phyloP scores from a whole-genome alignment of 2,888 invertebrate species.

The Drosophila cognata region DNA sequence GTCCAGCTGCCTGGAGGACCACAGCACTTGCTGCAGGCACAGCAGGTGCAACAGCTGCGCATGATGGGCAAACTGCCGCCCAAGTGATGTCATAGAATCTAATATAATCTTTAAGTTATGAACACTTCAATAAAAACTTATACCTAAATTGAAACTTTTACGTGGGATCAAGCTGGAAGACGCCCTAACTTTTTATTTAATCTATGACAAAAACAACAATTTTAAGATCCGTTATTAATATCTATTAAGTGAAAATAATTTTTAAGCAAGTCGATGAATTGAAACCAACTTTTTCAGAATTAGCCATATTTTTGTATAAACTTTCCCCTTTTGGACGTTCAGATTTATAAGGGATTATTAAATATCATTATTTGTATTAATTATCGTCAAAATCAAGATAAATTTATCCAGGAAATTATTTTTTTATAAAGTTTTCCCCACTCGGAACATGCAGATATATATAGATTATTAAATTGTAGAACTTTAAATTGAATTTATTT shows the following conservation, averaged over 20 bases:
- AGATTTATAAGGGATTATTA: not conserved
- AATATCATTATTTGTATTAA: not conserved
- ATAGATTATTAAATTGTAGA: not conserved
- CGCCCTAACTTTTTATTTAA: not conserved
- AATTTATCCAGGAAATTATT: not conserved
- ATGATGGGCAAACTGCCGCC: conserved; percentile 78
- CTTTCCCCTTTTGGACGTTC: not conserved
- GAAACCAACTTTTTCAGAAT: not conserved
- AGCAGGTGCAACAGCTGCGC: conserved; percentile 87
- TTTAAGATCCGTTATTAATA: not conserved
- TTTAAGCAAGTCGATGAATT: not conserved
- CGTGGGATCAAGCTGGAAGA: not conserved
- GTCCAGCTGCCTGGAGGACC: conserved; percentile 82
- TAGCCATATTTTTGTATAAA: not conserved
- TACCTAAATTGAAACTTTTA: not conserved
- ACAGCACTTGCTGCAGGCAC: conserved; percentile 85
- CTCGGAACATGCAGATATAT: not conserved
- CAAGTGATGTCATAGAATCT: conserved; percentile 47
- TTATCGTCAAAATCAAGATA: not conserved
- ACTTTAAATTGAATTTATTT: not conserved
- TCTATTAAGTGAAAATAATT: not conserved
- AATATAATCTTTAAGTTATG: conserved; percentile 13
- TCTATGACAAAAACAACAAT: not conserved
- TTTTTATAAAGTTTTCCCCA: not conserved
- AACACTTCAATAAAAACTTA: conserved; percentile 15